Conservation (phyloP, 2,888 invertebrate genomes). For the Agrilus biguttatus region DNA sequence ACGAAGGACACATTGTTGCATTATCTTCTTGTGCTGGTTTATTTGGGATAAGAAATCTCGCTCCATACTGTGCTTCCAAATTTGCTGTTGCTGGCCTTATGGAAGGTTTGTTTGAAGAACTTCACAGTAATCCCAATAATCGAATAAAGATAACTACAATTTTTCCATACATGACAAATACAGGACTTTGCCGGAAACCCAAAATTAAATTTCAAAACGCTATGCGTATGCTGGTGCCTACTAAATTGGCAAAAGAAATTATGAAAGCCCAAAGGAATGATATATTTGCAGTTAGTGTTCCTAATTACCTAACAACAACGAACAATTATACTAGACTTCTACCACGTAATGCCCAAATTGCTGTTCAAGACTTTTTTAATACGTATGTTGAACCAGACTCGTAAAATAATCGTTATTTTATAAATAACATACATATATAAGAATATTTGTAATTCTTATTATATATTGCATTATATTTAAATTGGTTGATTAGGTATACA, state of each 20-base stretch:
- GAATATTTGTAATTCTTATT: too few relatives aligned
- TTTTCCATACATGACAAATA: conserved; percentile 79
- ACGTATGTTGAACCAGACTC: too few relatives aligned
- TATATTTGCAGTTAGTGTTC: too few relatives aligned
- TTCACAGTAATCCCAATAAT: conserved; percentile 34
- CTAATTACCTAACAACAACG: too few relatives aligned
- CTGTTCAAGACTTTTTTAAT: too few relatives aligned
- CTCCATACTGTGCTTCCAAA: conserved; percentile 73
- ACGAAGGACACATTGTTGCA: conserved; percentile 64
- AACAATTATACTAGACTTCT: too few relatives aligned
- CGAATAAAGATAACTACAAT: conserved; percentile 69
- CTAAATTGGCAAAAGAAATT: conserved; percentile 49
- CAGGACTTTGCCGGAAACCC: conserved; percentile 68
- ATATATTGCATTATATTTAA: too few relatives aligned
- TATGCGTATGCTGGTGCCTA: conserved; percentile 47
- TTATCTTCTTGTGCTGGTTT: conserved; percentile 66
- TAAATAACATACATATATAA: too few relatives aligned
- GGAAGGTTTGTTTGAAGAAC: conserved; percentile 68
- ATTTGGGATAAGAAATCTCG: conserved; percentile 55
- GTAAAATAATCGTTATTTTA: too few relatives aligned
- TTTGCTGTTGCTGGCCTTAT: conserved; percentile 74
- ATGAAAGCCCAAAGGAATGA: conserved; percentile 52
- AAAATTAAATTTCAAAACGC: conserved; percentile 51
- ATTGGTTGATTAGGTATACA: too few relatives aligned
- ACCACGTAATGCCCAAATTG: too few relatives aligned